A percentile compares a stretch with the other conserved stretches of the same genome.
Conservation (phyloP, 2,797 vertebrate genomes). For the Amniataba percoides region DNA sequence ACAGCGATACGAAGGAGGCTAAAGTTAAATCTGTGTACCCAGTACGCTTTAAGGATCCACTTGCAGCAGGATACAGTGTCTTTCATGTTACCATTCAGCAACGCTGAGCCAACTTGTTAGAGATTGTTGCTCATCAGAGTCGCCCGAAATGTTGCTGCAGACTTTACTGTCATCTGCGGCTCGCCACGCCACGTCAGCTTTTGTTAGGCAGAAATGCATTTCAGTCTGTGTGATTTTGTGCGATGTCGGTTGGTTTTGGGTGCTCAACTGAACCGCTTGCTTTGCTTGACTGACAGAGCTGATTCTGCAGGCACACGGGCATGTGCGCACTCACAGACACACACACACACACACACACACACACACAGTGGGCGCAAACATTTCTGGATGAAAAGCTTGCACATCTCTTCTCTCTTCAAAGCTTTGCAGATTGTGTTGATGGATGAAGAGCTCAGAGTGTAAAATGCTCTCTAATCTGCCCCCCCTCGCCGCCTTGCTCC, state of each 20-base stretch:
- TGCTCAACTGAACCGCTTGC: constrained; percentile 56
- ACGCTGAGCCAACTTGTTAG: constrained; percentile 1
- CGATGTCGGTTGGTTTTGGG: constrained; percentile 53
- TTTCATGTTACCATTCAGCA: neutral
- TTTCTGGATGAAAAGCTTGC: constrained; percentile 70
- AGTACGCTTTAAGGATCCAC: neutral
- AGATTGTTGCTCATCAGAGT: constrained; percentile 34
- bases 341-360: constrained; percentile 28
- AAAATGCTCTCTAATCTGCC: constrained; percentile 77
- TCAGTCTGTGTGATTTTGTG: constrained; percentile 61
- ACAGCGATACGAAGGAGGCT: neutral
- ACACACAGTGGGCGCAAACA: constrained; percentile 57
- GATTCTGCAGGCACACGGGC: constrained; percentile 55
- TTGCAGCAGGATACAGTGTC: neutral
- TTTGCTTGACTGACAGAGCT: constrained; percentile 68
- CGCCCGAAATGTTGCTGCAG: constrained; percentile 23
- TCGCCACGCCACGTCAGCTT: constrained; percentile 49
- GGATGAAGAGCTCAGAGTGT: constrained; percentile 74
- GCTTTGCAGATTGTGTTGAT: constrained; percentile 77
- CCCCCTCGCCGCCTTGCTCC: constrained; percentile 47
- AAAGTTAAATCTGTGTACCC: neutral
- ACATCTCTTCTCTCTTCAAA: constrained; percentile 73
- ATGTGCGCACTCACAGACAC: constrained; percentile 5
- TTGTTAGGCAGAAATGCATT: constrained; percentile 56
- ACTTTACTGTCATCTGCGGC: constrained; percentile 29